A percentile compares a stretch with the other conserved stretches of the same genome.
These are phyloP conservation scores for Erebia aethiops DNA, from an alignment of 2,888 invertebrate species.

Conservation along the genomic window DNA sequence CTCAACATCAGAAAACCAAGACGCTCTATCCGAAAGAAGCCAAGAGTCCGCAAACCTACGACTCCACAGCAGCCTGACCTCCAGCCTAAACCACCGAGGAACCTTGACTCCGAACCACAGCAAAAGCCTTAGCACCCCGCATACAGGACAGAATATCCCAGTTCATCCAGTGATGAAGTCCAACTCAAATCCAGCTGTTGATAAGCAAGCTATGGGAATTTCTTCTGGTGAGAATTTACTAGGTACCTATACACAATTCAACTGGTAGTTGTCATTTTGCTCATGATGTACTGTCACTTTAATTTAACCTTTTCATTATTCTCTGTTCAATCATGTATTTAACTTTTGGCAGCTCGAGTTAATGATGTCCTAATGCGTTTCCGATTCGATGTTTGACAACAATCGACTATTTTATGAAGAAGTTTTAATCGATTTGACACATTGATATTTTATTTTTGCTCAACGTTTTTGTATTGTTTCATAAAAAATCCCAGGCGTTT, in stretches of 20 bases:
- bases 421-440: too few species aligned
- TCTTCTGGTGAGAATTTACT: slow-evolving; percentile 59
- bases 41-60: slow-evolving; percentile 65
- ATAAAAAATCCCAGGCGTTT: too few species aligned
- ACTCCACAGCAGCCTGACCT: slow-evolving; percentile 52
- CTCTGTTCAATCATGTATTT: too few species aligned
- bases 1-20: slow-evolving; percentile 74
- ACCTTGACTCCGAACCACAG: slow-evolving; percentile 69
- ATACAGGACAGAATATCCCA: slow-evolving; percentile 70
- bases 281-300: neutral
- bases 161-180: slow-evolving; percentile 79
- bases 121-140: slow-evolving; percentile 74
- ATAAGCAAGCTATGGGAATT: slow-evolving; percentile 79
- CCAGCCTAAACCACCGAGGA: slow-evolving; percentile 51
- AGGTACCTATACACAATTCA: neutral
- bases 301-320: too few species aligned
- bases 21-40: slow-evolving; percentile 68
- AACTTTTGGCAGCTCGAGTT: too few species aligned
- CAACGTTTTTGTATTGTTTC: too few species aligned
- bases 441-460: too few species aligned
- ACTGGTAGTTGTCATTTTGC: neutral
- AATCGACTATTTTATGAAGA: too few species aligned
- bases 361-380: too few species aligned
- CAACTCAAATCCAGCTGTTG: slow-evolving; percentile 77
- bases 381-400: too few species aligned